A percentile compares a stretch with the other conserved stretches of the same genome.
These are phyloP conservation scores for Agriopis leucophaearia DNA, from an alignment of 2,888 invertebrate species.

Conservation along the genomic window DNA sequence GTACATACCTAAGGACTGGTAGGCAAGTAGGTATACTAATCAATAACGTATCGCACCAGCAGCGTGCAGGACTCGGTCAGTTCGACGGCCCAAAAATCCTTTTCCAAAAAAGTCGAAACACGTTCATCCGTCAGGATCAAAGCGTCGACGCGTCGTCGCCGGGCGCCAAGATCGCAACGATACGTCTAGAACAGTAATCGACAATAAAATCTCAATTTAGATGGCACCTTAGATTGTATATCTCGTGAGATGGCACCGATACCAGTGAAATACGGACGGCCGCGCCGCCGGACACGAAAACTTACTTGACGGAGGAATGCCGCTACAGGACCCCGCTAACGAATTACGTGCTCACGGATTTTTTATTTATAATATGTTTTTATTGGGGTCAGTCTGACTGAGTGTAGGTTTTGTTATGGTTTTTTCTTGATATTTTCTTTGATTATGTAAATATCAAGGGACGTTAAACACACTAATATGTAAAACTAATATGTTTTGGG, in stretches of 20 bases:
- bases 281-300: slow-evolving; percentile 82
- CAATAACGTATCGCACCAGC: not conserved
- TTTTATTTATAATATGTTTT: slow-evolving; percentile 52
- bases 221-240: slow-evolving; percentile 60
- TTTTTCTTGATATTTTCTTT: slow-evolving; percentile 17
- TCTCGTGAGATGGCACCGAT: slow-evolving; percentile 79
- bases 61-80: slow-evolving; percentile 2
- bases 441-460: slow-evolving; percentile 13
- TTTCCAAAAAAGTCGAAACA: slow-evolving; percentile 40
- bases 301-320: slow-evolving; percentile 84
- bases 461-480: no score
- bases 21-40: not conserved
- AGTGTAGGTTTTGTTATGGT: slow-evolving; percentile 41
- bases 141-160: slow-evolving; percentile 57
- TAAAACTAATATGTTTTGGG: no score
- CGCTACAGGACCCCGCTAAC: slow-evolving; percentile 81
- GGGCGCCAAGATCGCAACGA: slow-evolving; percentile 86
- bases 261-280: slow-evolving; percentile 84
- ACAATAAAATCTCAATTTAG: slow-evolving; percentile 87
- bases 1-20: not conserved
- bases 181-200: slow-evolving; percentile 86
- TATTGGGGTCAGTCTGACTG: slow-evolving; percentile 40
- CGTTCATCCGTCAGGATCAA: slow-evolving; percentile 62
- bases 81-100: slow-evolving; percentile 16
- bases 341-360: slow-evolving; percentile 78